Evolutionary conservation across 2,797 vertebrate species (phyloP).

Genomic region (Lepidocolaptes lacrymiger): DNA sequence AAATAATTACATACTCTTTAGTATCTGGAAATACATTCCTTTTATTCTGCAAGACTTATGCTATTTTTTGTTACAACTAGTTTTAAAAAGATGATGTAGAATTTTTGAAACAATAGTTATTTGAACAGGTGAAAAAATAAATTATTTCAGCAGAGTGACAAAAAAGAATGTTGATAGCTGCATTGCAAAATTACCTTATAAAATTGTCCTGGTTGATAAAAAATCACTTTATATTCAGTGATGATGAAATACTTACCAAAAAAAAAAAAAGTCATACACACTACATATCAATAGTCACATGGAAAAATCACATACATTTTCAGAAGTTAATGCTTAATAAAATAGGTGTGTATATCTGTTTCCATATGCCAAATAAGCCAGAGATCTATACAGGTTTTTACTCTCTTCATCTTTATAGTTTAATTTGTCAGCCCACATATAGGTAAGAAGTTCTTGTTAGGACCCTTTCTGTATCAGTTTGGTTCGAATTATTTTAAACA

Average conservation of each 20-base stretch:
- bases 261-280: not conserved
- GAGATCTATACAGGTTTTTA: not conserved
- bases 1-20: not conserved
- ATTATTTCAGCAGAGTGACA: not conserved
- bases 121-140: not conserved
- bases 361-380: not conserved
- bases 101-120: not conserved
- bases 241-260: not conserved
- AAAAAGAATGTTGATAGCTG: not conserved
- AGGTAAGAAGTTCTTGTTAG: not conserved
- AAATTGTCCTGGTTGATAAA: not conserved
- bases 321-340: not conserved
- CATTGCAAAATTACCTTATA: not conserved
- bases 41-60: not conserved
- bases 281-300: not conserved
- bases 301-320: not conserved
- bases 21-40: not conserved
- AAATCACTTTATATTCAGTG: not conserved
- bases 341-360: not conserved
- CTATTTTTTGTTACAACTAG: not conserved
- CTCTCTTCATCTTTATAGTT: not conserved
- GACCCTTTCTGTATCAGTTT: not conserved
- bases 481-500: not conserved
- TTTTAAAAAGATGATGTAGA: not conserved
- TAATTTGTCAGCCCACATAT: not conserved